These are phyloP conservation scores for Hiodon tergisus DNA, from an alignment of 2,113 vertebrate genomes.

Conservation along the genomic window DNA sequence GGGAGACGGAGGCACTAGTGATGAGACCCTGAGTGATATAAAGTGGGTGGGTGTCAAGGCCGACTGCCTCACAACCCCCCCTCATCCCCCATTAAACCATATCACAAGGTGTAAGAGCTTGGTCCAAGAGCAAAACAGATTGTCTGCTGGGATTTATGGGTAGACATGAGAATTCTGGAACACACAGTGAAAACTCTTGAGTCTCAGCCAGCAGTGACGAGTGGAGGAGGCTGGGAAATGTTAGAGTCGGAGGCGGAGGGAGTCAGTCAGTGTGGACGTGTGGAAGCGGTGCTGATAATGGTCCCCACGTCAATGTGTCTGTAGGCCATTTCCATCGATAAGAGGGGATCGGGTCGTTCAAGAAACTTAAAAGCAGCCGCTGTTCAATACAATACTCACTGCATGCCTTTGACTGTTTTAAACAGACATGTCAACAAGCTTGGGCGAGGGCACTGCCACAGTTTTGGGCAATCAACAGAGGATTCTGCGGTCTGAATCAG, in stretches of 20 bases:
- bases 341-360: not conserved
- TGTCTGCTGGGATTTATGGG: not conserved
- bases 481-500: not conserved
- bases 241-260: not conserved
- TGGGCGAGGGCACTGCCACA: too few relatives aligned
- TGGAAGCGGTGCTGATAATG: not conserved
- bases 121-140: not conserved
- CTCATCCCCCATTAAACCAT: not conserved
- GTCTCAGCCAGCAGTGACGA: not conserved
- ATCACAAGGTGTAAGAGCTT: not conserved
- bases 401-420: too few relatives aligned
- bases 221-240: not conserved
- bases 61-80: not conserved
- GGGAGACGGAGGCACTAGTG: not conserved
- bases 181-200: not conserved
- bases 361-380: not conserved
- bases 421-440: too few relatives aligned
- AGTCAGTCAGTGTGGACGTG: not conserved
- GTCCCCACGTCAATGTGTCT: not conserved
- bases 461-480: not conserved
- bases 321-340: not conserved
- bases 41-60: not conserved
- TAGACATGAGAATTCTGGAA: not conserved
- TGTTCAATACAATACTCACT: not conserved
- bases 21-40: not conserved